phyloP scores from a whole-genome alignment of 2,797 vertebrate species.

The Chiroxiphia lanceolata region DNA sequence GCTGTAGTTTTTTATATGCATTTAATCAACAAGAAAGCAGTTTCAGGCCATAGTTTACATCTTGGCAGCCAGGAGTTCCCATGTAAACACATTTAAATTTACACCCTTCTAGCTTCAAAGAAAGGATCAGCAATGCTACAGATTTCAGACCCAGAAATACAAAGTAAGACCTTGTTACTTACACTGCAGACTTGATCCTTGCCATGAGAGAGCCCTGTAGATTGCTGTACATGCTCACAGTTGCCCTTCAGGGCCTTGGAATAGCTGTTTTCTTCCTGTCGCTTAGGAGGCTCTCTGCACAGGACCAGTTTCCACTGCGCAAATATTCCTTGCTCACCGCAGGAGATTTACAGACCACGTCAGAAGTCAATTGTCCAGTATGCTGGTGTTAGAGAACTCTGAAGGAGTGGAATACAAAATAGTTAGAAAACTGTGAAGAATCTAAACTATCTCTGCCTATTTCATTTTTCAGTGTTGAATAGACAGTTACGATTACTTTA shows the following conservation, averaged over 20 bases:
- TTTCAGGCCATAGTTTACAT: background rate
- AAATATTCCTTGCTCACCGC: background rate
- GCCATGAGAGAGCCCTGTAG: background rate
- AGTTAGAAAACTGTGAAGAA: background rate
- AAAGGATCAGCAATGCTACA: background rate
- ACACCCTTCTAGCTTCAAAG: background rate
- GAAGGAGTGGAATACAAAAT: background rate
- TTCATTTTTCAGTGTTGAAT: background rate
- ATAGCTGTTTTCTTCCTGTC: background rate
- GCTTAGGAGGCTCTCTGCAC: background rate
- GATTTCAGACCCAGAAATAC: background rate
- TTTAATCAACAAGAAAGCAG: background rate
- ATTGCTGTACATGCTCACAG: background rate
- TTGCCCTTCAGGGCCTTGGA: background rate
- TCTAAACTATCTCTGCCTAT: background rate
- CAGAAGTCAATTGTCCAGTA: background rate
- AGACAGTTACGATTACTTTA: background rate
- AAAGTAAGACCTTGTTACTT: background rate
- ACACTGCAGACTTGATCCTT: too few relatives aligned
- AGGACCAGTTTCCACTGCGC: background rate
- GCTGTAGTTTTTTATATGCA: background rate
- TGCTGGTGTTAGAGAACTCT: background rate
- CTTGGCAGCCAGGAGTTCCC: background rate
- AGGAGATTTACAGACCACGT: background rate
- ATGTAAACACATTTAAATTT: background rate